Base-by-base conservation (phyloP, 2,888 invertebrate genomes). In the Eupithecia pulchellata region DNA sequence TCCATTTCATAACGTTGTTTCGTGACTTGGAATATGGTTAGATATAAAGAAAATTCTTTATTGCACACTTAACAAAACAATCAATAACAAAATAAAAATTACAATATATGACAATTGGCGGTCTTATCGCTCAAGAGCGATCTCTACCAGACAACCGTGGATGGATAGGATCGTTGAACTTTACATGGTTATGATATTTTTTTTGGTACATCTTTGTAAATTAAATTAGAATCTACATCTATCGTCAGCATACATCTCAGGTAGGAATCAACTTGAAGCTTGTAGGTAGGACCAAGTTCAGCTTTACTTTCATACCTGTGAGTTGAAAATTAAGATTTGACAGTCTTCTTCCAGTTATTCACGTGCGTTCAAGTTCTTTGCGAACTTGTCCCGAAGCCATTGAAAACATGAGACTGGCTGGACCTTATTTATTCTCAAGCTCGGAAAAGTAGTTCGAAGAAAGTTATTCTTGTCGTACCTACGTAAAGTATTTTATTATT, bases 1-100 rank as follows among this genome's bases (percentile, higher is more conserved):
- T 65, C 47, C 68, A 65, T 63, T 73, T 65, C 69, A 60, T 64
- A 67, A 52, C 34, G 36, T 30, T 34, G 57, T 58, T 70, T 47
- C n/a, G 29, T 32, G 39, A 66, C 61, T 34, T 32, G n/a, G 20
- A 47, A 64, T 20, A 52, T 52, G 34, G 9, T 36, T 34, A 61
- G 4, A 20, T 32, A 61, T 25, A 20, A 20, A n/a, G n/a, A n/a
- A n/a, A n/a, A n/a, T n/a, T n/a, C n/a, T n/a, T n/a, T n/a, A n/a
- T n/a, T n/a, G n/a, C n/a, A n/a, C n/a, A n/a, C n/a, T n/a, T n/a
- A n/a, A n/a, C n/a, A n/a, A n/a, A n/a, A n/a, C n/a, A n/a, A n/a
- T n/a, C n/a, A n/a, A n/a, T n/a, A n/a, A n/a, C n/a, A n/a, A n/a
- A n/a, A n/a, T n/a, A n/a, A n/a, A n/a, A n/a, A n/a, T n/a, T n/a